Conservation (phyloP, 2,113 vertebrate genomes). For the Boulengeromyrus knoepffleri region DNA sequence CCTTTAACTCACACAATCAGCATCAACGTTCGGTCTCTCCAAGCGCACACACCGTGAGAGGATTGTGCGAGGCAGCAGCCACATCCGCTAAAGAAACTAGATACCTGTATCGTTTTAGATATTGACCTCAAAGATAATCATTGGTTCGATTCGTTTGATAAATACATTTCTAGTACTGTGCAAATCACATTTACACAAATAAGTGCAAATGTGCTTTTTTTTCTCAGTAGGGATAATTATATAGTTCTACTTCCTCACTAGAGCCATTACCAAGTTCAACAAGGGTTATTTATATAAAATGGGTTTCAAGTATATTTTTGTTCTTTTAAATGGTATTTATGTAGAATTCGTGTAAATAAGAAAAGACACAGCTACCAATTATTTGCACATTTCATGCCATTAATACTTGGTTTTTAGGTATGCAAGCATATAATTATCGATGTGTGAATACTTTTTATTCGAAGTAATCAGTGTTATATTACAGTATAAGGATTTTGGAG, state of each 20-base stretch:
- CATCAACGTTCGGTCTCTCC: constrained; percentile 61
- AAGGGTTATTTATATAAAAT: background rate
- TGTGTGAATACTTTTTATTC: background rate
- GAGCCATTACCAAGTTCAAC: constrained; percentile 1
- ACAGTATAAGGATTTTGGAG: background rate
- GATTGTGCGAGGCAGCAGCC: constrained; percentile 38
- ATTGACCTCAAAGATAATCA: background rate
- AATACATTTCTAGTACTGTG: background rate
- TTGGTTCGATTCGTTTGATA: background rate
- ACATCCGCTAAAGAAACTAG: constrained; percentile 62
- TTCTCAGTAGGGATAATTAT: background rate
- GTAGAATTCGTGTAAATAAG: background rate
- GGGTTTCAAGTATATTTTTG: background rate
- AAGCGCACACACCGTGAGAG: constrained; percentile 56
- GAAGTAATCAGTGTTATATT: background rate
- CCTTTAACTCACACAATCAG: constrained; percentile 40
- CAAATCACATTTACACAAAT: background rate
- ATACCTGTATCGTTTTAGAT: constrained; percentile 26
- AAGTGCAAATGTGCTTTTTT: background rate
- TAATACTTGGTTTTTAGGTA: background rate
- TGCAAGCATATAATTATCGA: background rate
- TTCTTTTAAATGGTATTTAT: background rate
- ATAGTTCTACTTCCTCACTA: background rate
- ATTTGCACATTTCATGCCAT: background rate
- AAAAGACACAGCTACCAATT: background rate